Evolutionary conservation across 2,113 vertebrate genomes (phyloP), one percentile per base, ranked within the genome.

Genomic region (Eurypyga helias): DNA sequence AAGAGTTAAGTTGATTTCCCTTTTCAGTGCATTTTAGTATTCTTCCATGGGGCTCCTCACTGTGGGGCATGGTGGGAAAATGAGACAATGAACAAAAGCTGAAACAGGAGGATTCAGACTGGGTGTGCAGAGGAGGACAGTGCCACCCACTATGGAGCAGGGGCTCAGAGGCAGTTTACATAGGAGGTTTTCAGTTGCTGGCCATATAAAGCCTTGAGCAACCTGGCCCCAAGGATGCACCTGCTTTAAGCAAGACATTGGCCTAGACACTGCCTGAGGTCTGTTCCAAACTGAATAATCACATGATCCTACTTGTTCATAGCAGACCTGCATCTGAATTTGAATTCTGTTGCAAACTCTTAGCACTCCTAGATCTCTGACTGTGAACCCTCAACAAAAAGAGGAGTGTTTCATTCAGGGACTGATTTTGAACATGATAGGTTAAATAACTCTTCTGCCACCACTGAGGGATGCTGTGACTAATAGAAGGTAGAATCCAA

Each of bases 101-200:
- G 43, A 76, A 52, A 34, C 9, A 26, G 24, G 33, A 38, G 21
- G 4, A 9, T 65, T 71, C 18, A 49, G 12, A 49, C 31, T 49
- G 20, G 7, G 2, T 77, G 26, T 61, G 38, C 23, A 43, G n/a
- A 46, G 58, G 52, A 48, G 65, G 23, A 54, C 34, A 55, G 17
- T 3, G 16, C 3, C 1, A 1, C 34, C 3, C 1, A 1, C 34
- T 79, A 19, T 55, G 26, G 26, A n/a, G 34, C 46, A 36, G 38
- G 16, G 16, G 3, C 23, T 78, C 16, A 21, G 38, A 65, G 36
- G 19, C 5, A 7, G 58, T 81, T 58, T 64, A 51, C 20, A 17
- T 25, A 9, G 18, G 26, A 64, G 4, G 5, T 65, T 81, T 80
- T 75, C 7, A 31, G 1, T 18, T 4, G 2, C 62, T 41, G 26